Evolutionary conservation across 2,113 vertebrate genomes (phyloP), one percentile per base, ranked within the genome.

Genomic region (Nycticorax nycticorax): DNA sequence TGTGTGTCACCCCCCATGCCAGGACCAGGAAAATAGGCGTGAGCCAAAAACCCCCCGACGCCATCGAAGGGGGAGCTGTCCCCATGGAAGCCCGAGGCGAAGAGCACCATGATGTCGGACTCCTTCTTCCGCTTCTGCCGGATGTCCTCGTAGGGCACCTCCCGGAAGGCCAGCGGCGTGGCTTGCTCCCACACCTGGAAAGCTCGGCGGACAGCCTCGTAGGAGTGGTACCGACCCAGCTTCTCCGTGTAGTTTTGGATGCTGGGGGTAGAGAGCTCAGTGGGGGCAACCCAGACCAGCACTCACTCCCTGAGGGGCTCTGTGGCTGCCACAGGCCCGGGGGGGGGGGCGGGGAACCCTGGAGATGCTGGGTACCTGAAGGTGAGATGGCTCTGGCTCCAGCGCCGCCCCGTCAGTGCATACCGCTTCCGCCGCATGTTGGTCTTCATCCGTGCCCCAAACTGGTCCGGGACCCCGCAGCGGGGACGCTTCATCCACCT

Each of bases 11-110:
- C 99, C 2, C 99, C 99, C 96, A 99, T 98, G 28, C 99, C 99
- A 1, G 99, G 98, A 48, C 99, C 99, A 0, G 99, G 99, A 94
- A 99, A 99, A 94, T 99, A 99, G 48, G 99, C 99, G 0, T 99
- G 99, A 37, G 99, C 99, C 97, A 99, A 97, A 39, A 99, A 99
- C 15, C 99, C 99, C 14, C 99, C 99, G 0, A 98, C 95, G 2
- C 99, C 99, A 1, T 99, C 99, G 16, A 99, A 99, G 14, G 99
- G 98, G 8, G 99, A 99, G 98, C 99, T 99, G 96, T 99, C 99
- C 2, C 99, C 99, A 2, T 99, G 99, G 98, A 99, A 99, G 76
- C 99, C 99, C 0, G 99, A 99, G 94, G 99, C 99, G 62, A 99
- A 99, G 85, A 99, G 97, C 93, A 99, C 96, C 98, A 99, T 98